Evolutionary conservation across 2,888 invertebrate genomes (phyloP).

Genomic region (Mesorhabditis spiculigera): DNA sequence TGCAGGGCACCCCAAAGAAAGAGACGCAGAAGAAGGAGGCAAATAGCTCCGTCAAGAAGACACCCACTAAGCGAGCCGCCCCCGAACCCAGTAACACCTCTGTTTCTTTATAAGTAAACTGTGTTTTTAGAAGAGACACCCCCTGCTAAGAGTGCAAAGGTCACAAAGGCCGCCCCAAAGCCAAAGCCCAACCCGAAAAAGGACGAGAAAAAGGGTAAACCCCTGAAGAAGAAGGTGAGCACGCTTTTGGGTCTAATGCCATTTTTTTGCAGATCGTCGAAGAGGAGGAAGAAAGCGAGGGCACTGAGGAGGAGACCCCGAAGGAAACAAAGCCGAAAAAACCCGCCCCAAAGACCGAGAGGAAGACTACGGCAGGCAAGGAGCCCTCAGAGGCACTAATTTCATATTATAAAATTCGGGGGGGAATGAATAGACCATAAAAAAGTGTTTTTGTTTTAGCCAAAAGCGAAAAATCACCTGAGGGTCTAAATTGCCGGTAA

Average conservation of each 20-base stretch:
- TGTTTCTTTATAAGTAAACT: neutral
- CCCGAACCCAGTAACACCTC: neutral
- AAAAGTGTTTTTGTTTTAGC: neutral
- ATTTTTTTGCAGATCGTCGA: no score
- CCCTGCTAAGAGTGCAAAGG: neutral
- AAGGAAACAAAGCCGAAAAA: neutral
- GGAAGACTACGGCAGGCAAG: constrained; percentile 6
- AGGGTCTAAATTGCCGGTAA: no score
- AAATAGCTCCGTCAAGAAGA: neutral
- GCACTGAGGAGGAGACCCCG: constrained; percentile 5
- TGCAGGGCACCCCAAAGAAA: neutral
- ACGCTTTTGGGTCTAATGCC: no score
- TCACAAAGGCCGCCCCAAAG: neutral
- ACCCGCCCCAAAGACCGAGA: neutral
- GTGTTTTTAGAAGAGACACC: neutral
- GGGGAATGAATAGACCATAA: neutral
- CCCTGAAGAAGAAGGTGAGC: no score
- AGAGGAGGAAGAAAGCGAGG: neutral
- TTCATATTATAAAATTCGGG: neutral
- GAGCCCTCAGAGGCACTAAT: constrained; percentile 1
- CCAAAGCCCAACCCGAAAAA: neutral
- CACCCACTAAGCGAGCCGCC: neutral
- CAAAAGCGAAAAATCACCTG: no score
- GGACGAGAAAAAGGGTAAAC: neutral
- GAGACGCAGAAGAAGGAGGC: neutral